Conservation (phyloP, 2,888 invertebrate species). For the Papilio demoleus region DNA sequence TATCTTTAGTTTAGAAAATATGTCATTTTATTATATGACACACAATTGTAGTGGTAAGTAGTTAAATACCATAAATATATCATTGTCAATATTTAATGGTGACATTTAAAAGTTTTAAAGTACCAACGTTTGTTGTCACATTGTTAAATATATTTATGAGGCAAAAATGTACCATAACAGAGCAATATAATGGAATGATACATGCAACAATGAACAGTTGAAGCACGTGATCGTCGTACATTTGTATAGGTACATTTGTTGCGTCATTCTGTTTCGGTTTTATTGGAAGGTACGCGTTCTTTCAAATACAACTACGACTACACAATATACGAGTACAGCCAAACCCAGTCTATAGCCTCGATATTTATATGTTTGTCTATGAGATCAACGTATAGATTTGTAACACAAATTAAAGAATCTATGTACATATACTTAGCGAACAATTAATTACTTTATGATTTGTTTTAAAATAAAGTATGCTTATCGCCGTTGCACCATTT, state of each 20-base stretch:
- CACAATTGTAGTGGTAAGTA: not conserved
- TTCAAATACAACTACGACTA: not conserved
- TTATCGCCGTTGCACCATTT: no score
- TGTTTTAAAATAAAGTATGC: no score
- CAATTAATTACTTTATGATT: no score
- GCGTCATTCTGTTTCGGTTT: constrained; percentile 44
- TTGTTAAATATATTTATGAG: constrained; percentile 23
- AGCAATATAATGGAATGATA: constrained; percentile 30
- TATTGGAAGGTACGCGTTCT: constrained; percentile 1
- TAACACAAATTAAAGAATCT: not conserved
- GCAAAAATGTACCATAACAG: constrained; percentile 32
- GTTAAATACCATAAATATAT: not conserved
- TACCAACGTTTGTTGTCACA: constrained; percentile 15
- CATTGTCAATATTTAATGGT: not conserved
- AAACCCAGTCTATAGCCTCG: not conserved
- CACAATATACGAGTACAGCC: not conserved
- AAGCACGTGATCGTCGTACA: constrained; percentile 47
- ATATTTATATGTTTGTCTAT: not conserved
- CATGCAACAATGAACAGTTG: constrained; percentile 38
- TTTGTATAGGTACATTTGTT: constrained; percentile 47
- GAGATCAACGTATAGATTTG: not conserved
- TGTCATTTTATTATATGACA: not conserved
- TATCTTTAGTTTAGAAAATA: no score
- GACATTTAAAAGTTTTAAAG: constrained; percentile 1
- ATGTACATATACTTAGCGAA: no score